These are phyloP conservation scores for Microplitis mediator DNA, from an alignment of 1,140 invertebrate genomes.

Conservation along the genomic window DNA sequence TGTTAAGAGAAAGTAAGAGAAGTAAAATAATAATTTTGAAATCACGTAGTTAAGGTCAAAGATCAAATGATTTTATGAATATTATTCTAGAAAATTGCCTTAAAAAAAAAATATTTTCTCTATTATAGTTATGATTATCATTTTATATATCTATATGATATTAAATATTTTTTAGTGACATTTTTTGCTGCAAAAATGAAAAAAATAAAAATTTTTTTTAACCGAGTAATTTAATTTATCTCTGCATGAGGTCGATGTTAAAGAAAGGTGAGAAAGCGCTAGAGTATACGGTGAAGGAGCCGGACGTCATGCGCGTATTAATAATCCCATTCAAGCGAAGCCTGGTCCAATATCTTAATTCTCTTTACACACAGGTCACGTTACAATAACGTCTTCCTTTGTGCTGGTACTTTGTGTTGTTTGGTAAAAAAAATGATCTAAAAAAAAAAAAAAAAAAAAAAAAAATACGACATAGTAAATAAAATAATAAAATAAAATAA, in stretches of 20 bases:
- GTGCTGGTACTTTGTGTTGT: slow-evolving; percentile 26
- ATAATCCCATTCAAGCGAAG: slow-evolving; percentile 42
- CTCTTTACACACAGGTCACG: slow-evolving; percentile 43
- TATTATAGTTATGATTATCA: too few species aligned
- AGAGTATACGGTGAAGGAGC: neutral
- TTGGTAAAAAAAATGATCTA: neutral
- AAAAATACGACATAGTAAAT: slow-evolving; percentile 5
- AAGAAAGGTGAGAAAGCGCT: slow-evolving; percentile 4
- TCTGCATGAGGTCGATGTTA: neutral
- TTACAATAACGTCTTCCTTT: slow-evolving; percentile 52
- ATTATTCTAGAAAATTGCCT: too few species aligned
- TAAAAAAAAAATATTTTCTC: too few species aligned
- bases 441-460: slow-evolving; percentile 8
- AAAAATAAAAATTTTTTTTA: neutral
- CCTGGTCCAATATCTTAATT: slow-evolving; percentile 53
- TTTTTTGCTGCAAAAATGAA: neutral
- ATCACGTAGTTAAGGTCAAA: too few species aligned
- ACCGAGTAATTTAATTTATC: too few species aligned
- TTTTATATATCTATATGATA: too few species aligned
- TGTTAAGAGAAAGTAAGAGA: too few species aligned
- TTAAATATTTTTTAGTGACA: too few species aligned
- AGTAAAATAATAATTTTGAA: too few species aligned
- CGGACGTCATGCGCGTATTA: slow-evolving; percentile 34
- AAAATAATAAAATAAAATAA: too few species aligned
- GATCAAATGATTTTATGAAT: too few species aligned